Percentiles rank a stretch among this genome's conserved stretches.
Evolutionary conservation across 2,113 vertebrate species (phyloP).

Genomic region (Ascaphus truei): DNA sequence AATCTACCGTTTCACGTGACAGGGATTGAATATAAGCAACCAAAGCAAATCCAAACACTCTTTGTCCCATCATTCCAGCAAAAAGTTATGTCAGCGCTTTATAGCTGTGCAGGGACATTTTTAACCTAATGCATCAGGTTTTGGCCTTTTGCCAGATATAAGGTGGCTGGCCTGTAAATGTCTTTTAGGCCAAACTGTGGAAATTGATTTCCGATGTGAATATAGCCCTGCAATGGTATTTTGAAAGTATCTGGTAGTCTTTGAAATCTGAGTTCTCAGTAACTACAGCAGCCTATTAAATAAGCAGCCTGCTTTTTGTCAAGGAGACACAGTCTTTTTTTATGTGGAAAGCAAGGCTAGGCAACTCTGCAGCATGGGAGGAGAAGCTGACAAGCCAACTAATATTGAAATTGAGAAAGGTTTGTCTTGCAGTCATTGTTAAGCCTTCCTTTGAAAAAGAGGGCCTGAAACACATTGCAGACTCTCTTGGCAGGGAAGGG

Average conservation of each 20-base stretch:
- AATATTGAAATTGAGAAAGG: neutral
- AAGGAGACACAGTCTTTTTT: neutral
- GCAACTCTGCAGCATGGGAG: neutral
- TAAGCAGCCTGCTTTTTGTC: conserved; percentile 1
- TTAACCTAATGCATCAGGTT: neutral
- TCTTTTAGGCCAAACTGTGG: neutral
- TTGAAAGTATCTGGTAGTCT: neutral
- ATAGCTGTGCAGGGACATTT: conserved; percentile 19
- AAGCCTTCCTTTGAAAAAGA: too few relatives aligned
- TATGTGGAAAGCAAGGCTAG: conserved; percentile 2
- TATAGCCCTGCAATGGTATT: neutral
- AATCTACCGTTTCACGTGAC: neutral
- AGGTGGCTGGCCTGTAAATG: conserved; percentile 5
- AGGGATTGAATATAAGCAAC: neutral
- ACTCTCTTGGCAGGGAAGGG: too few relatives aligned
- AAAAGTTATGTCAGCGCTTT: conserved; percentile 20
- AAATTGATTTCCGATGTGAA: conserved; percentile 1
- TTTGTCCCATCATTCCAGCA: neutral
- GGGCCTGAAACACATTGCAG: too few relatives aligned
- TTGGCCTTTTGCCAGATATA: neutral
- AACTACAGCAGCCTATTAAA: conserved; percentile 13
- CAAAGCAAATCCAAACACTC: neutral
- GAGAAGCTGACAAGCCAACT: conserved; percentile 1
- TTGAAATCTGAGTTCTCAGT: conserved; percentile 17
- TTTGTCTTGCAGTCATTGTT: too few relatives aligned